Percentiles rank a stretch among this genome's conserved stretches.
Evolutionary conservation across 2,797 vertebrate species (phyloP).

Genomic region (Petrocephalus sullivani): DNA sequence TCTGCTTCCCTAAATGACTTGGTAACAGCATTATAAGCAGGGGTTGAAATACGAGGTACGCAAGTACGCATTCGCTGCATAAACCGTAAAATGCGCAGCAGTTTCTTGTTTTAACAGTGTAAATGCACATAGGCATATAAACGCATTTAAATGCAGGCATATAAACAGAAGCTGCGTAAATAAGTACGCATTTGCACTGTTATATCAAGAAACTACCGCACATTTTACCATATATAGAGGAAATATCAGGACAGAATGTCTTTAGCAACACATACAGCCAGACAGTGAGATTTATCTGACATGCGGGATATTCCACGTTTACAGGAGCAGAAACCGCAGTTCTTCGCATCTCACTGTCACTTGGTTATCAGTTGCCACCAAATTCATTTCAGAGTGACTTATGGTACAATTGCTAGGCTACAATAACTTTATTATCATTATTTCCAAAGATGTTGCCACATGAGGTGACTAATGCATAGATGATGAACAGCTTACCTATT

Average conservation of each 20-base stretch:
- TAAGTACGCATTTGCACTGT: too few relatives aligned
- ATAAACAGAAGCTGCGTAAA: too few relatives aligned
- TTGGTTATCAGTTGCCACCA: not conserved
- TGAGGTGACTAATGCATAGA: not conserved
- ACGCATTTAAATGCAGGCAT: too few relatives aligned
- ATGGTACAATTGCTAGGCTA: not conserved
- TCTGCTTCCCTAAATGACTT: not conserved
- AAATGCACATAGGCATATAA: too few relatives aligned
- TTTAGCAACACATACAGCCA: not conserved
- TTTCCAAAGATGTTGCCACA: not conserved
- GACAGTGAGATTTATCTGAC: not conserved
- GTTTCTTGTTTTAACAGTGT: not conserved
- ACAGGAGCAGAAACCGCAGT: not conserved
- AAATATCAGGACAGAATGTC: not conserved
- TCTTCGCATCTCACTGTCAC: not conserved
- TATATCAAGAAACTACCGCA: too few relatives aligned
- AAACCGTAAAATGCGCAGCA: not conserved
- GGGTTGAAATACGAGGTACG: too few relatives aligned
- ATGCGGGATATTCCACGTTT: not conserved
- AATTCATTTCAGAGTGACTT: not conserved
- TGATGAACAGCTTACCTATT: not conserved
- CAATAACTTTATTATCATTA: not conserved
- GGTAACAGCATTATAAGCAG: not conserved
- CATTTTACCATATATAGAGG: not conserved
- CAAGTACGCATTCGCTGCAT: too few relatives aligned